A percentile compares a stretch with the other conserved stretches of the same genome.
Conservation (phyloP, 2,797 vertebrate genomes). For the Epinephelus malabaricus region DNA sequence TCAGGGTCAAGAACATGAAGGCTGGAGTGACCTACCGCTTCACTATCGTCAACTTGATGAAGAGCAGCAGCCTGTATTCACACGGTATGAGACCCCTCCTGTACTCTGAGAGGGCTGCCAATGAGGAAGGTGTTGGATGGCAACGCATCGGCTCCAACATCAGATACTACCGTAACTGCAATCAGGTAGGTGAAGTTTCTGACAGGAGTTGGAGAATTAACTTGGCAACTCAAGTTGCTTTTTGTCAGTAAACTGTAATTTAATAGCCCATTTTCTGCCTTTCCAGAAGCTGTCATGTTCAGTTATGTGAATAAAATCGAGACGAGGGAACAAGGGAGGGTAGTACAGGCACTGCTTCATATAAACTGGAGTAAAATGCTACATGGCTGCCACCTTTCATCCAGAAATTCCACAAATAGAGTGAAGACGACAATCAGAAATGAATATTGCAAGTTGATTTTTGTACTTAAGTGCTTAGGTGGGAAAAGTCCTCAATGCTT, state of each 20-base stretch:
- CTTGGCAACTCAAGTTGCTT: not conserved
- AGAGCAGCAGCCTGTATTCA: constrained; percentile 91
- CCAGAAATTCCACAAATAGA: not conserved
- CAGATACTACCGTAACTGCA: constrained; percentile 85
- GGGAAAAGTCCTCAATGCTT: too few species aligned
- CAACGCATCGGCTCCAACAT: constrained; percentile 85
- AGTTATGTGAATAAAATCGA: not conserved
- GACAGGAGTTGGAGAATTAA: not conserved
- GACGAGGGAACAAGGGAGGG: too few species aligned
- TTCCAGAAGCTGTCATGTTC: not conserved
- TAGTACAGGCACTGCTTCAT: too few species aligned
- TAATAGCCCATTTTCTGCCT: not conserved
- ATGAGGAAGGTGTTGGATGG: constrained; percentile 87
- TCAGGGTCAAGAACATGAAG: constrained; percentile 92
- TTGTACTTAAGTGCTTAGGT: too few species aligned
- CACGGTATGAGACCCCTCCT: constrained; percentile 92
- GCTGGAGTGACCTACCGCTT: constrained; percentile 89
- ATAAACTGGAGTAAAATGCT: too few species aligned
- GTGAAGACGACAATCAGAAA: not conserved
- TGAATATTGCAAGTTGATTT: not conserved
- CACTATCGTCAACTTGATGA: constrained; percentile 94
- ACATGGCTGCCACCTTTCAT: not conserved
- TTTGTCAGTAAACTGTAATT: not conserved
- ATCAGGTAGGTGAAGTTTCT: constrained; percentile 49
- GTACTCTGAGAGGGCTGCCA: constrained; percentile 90